phyloP scores from a whole-genome alignment of 2,113 vertebrate species.

The Elephas maximus region DNA sequence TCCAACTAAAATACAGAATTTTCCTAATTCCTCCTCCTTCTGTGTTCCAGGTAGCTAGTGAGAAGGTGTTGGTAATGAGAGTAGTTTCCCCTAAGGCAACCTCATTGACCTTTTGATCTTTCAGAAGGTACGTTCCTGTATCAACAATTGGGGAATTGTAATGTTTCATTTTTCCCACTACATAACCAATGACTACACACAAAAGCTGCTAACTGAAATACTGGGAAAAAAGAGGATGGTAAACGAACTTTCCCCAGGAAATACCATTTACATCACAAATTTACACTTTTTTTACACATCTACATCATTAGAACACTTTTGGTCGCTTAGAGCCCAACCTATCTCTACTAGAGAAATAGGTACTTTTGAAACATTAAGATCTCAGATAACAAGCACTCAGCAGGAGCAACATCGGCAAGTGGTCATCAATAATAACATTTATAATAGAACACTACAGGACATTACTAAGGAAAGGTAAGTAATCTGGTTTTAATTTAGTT shows the following conservation, averaged over 20 bases:
- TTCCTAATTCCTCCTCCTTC: constrained; percentile 11
- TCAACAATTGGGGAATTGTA: constrained; percentile 10
- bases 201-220: neutral
- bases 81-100: constrained; percentile 32
- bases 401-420: neutral
- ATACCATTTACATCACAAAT: neutral
- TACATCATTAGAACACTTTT: neutral
- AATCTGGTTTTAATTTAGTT: neutral
- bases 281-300: neutral
- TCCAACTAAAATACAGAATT: neutral
- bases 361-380: neutral
- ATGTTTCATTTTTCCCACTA: constrained; percentile 18
- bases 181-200: neutral
- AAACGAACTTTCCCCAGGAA: constrained; percentile 12
- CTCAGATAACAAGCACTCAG: neutral
- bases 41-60: neutral
- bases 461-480: neutral
- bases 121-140: constrained; percentile 4
- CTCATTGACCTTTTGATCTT: constrained; percentile 45
- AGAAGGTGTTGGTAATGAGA: constrained; percentile 10
- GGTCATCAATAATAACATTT: neutral
- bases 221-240: neutral
- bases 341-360: neutral
- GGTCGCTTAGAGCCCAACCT: neutral
- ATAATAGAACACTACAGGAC: neutral